Conservation (phyloP, 2,797 vertebrate species). For the Parambassis ranga region DNA sequence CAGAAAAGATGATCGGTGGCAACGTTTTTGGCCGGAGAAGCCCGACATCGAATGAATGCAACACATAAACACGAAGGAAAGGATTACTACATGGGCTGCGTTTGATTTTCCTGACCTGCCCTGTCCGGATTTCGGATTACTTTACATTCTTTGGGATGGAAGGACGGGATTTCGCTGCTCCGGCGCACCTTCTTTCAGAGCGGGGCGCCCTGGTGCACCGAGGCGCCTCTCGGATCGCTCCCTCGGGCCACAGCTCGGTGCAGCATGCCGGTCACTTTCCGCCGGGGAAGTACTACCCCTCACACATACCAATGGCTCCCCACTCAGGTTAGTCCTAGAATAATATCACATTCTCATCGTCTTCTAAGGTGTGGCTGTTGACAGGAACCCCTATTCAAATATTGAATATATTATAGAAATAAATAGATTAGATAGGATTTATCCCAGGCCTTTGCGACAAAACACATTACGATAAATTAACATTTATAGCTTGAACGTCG, state of each 20-base stretch:
- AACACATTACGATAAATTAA: constrained; percentile 54
- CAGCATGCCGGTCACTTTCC: constrained; percentile 91
- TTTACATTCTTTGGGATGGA: constrained; percentile 87
- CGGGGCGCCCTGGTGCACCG: constrained; percentile 91
- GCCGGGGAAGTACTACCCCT: constrained; percentile 93
- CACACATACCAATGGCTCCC: constrained; percentile 94
- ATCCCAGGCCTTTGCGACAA: not conserved
- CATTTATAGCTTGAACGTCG: constrained; percentile 40
- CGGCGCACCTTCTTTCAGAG: constrained; percentile 92
- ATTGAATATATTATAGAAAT: constrained; percentile 49
- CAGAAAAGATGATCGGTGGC: constrained; percentile 84
- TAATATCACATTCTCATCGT: too few species aligned
- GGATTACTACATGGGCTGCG: constrained; percentile 84
- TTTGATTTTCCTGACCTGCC: constrained; percentile 75
- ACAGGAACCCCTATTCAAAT: constrained; percentile 57
- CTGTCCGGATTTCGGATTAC: constrained; percentile 81
- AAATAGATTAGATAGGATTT: constrained; percentile 55
- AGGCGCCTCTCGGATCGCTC: constrained; percentile 87
- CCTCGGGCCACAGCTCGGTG: constrained; percentile 86
- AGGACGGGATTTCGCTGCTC: constrained; percentile 94
- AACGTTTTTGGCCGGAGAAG: constrained; percentile 74
- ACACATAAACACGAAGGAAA: constrained; percentile 72
- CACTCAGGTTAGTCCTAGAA: constrained; percentile 96
- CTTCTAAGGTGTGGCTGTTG: constrained; percentile 55
- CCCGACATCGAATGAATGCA: constrained; percentile 76